These are phyloP conservation scores for Miltochrista miniata DNA, from an alignment of 2,888 invertebrate genomes.

Conservation along the genomic window DNA sequence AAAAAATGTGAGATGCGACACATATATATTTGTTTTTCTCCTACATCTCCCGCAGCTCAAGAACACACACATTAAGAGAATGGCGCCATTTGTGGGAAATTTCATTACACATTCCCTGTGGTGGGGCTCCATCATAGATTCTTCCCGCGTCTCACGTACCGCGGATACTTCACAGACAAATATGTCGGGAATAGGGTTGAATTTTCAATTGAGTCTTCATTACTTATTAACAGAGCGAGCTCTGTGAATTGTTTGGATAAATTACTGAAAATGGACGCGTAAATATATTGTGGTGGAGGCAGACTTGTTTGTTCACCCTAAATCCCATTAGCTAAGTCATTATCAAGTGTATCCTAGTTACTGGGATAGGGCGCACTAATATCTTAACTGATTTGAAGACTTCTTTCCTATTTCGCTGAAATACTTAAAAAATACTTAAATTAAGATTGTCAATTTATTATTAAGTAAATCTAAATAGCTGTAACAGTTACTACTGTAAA, in stretches of 20 bases:
- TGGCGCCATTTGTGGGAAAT: conserved; percentile 59
- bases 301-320: conserved; percentile 27
- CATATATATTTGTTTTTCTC: conserved; percentile 43
- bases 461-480: no score
- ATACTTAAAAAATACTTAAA: no score
- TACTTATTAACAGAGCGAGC: conserved; percentile 47
- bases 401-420: background rate
- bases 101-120: conserved; percentile 63
- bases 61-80: conserved; percentile 61
- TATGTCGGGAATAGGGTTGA: conserved; percentile 51
- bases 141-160: conserved; percentile 50
- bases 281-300: conserved; percentile 29
- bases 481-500: no score
- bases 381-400: no score
- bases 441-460: no score
- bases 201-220: conserved; percentile 54
- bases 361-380: conserved; percentile 13
- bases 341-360: conserved; percentile 34
- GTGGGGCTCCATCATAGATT: conserved; percentile 58
- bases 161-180: conserved; percentile 52
- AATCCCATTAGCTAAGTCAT: conserved; percentile 33
- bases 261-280: conserved; percentile 38
- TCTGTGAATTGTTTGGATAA: conserved; percentile 38
- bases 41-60: conserved; percentile 20
- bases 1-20: conserved; percentile 24